Conservation (phyloP, 92 coral and sea anemone species). For the Phenganax marumi region DNA sequence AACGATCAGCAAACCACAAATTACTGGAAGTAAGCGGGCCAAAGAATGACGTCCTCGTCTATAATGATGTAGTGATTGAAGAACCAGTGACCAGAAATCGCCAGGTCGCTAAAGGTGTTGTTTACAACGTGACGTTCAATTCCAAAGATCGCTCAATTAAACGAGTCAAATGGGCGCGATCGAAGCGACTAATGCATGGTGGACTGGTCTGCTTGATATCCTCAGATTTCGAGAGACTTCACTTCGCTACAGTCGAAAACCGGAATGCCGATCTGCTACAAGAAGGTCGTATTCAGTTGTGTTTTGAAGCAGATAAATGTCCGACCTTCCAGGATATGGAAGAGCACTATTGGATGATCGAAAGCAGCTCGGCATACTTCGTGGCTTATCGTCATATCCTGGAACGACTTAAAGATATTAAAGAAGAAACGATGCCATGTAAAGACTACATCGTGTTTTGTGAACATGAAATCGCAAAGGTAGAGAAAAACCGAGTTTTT, state of each 20-base stretch:
- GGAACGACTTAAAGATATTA: constrained; percentile 61
- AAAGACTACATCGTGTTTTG: constrained; percentile 74
- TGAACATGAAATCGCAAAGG: constrained; percentile 39
- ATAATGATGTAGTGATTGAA: constrained; percentile 60
- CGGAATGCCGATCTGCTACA: constrained; percentile 55
- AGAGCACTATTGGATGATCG: constrained; percentile 64
- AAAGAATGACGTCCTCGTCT: constrained; percentile 45
- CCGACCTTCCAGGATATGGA: constrained; percentile 31
- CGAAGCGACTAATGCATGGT: constrained; percentile 73
- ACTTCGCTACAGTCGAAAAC: constrained; percentile 78
- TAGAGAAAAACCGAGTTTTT: neutral
- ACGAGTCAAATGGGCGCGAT: constrained; percentile 65
- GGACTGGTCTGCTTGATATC: constrained; percentile 74
- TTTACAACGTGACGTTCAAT: constrained; percentile 67
- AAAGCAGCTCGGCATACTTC: constrained; percentile 70
- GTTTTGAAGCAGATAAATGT: constrained; percentile 57
- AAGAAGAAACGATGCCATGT: constrained; percentile 63
- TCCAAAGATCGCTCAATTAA: constrained; percentile 46
- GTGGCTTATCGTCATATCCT: constrained; percentile 82
- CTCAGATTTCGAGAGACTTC: constrained; percentile 58
- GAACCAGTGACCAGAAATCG: constrained; percentile 60
- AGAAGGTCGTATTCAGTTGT: constrained; percentile 66
- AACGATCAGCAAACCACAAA: constrained; percentile 20
- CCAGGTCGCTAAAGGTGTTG: constrained; percentile 35
- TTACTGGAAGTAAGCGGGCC: constrained; percentile 7